These are phyloP conservation scores for Auanema sp. DNA, from an alignment of 2,888 invertebrate genomes.

Conservation along the genomic window DNA sequence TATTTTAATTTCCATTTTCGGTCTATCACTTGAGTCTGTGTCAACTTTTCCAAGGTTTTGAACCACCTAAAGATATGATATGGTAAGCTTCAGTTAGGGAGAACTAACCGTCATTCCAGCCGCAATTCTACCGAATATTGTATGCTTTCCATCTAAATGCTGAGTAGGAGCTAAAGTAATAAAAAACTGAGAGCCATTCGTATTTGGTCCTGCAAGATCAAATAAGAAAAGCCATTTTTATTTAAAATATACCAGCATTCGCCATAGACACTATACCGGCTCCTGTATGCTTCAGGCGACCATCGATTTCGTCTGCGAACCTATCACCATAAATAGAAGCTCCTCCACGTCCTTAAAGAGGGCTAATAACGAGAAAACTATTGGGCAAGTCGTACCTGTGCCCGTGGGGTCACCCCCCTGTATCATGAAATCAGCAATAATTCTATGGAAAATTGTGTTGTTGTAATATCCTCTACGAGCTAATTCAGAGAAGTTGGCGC, in stretches of 20 bases:
- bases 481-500: constrained; percentile 94
- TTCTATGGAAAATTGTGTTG: constrained; percentile 90
- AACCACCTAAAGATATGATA: constrained; percentile 72
- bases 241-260: constrained; percentile 73
- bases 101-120: constrained; percentile 63
- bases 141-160: constrained; percentile 95
- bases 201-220: constrained; percentile 77
- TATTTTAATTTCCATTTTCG: constrained; percentile 79
- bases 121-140: constrained; percentile 78
- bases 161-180: constrained; percentile 93
- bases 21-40: constrained; percentile 87
- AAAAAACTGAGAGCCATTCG: constrained; percentile 98
- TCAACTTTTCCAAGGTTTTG: constrained; percentile 90
- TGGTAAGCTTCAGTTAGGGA: too few relatives aligned
- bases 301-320: constrained; percentile 92
- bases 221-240: neutral
- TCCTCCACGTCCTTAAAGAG: constrained; percentile 79
- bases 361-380: neutral
- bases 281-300: constrained; percentile 91
- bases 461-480: constrained; percentile 79
- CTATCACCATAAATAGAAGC: constrained; percentile 91
- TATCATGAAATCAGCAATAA: constrained; percentile 77
- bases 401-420: constrained; percentile 90
- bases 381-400: constrained; percentile 71
- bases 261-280: constrained; percentile 80